A percentile compares a stretch with the other conserved stretches of the same genome.
Evolutionary conservation across 2,797 vertebrate genomes (phyloP).

Genomic region (Sebastes steindachneri): DNA sequence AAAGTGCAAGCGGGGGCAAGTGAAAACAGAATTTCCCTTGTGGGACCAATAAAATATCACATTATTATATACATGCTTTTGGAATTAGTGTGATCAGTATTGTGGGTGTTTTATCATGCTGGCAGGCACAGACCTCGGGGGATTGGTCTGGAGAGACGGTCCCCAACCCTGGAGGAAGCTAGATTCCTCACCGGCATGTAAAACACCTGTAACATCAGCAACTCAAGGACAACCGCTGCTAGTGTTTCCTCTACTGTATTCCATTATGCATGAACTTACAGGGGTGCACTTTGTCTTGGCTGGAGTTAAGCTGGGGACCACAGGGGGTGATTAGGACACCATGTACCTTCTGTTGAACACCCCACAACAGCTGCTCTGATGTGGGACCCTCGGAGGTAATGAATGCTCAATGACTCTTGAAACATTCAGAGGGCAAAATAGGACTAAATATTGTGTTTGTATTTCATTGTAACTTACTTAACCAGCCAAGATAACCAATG

Average conservation of each 20-base stretch:
- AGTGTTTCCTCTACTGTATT: constrained; percentile 50
- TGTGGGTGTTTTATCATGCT: constrained; percentile 56
- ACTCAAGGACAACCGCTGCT: constrained; percentile 64
- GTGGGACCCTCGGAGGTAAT: constrained; percentile 58
- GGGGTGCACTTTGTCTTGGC: constrained; percentile 72
- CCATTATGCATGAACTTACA: constrained; percentile 75
- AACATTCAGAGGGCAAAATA: constrained; percentile 61
- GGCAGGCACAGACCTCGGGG: constrained; percentile 27
- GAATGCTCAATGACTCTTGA: constrained; percentile 64
- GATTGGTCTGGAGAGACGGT: constrained; percentile 11
- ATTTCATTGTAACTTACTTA: constrained; percentile 38
- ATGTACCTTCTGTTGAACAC: constrained; percentile 74
- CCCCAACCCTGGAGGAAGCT: constrained; percentile 28
- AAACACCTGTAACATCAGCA: constrained; percentile 65
- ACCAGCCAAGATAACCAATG: constrained; percentile 8
- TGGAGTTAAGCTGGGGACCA: constrained; percentile 67
- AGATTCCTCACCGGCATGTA: constrained; percentile 21
- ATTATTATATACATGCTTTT: constrained; percentile 58
- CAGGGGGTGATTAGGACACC: constrained; percentile 73
- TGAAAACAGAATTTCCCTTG: constrained; percentile 20
- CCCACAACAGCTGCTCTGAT: constrained; percentile 71
- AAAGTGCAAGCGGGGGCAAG: constrained; percentile 32
- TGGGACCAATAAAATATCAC: constrained; percentile 53
- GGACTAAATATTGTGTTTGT: constrained; percentile 48
- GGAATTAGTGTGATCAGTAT: constrained; percentile 45